A percentile compares a stretch with the other conserved stretches of the same genome.
phyloP scores from a whole-genome alignment of 2,797 vertebrate genomes.

The Cheirogaleus major region DNA sequence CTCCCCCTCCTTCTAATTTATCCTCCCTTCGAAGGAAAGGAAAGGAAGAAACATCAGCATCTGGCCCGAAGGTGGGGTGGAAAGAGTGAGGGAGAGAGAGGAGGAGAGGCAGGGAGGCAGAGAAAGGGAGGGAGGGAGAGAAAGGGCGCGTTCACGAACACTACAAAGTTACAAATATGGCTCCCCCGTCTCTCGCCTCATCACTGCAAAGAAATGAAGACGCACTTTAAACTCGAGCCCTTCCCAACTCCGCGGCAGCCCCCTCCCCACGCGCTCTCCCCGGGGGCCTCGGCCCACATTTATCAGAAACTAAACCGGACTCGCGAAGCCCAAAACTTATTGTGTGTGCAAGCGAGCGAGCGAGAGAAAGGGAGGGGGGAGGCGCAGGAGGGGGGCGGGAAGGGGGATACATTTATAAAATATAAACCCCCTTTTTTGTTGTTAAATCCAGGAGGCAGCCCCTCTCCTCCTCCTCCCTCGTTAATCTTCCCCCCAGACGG shows the following conservation, averaged over 20 bases:
- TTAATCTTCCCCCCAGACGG: slow-evolving; percentile 64
- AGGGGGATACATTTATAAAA: slow-evolving; percentile 68
- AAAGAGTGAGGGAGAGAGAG: slow-evolving; percentile 85
- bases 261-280: slow-evolving; percentile 75
- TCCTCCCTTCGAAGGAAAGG: slow-evolving; percentile 47
- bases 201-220: slow-evolving; percentile 86
- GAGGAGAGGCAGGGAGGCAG: slow-evolving; percentile 83
- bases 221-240: slow-evolving; percentile 85
- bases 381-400: slow-evolving; percentile 57
- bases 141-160: slow-evolving; percentile 91
- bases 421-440: slow-evolving; percentile 63
- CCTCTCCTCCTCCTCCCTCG: slow-evolving; percentile 54
- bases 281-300: slow-evolving; percentile 79
- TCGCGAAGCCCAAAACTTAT: slow-evolving; percentile 80
- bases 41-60: slow-evolving; percentile 76
- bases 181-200: slow-evolving; percentile 88
- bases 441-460: slow-evolving; percentile 70
- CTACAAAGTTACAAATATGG: slow-evolving; percentile 98
- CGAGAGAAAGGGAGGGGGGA: slow-evolving; percentile 59
- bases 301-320: slow-evolving; percentile 83
- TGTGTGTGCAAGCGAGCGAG: slow-evolving; percentile 64
- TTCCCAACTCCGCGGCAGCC: slow-evolving; percentile 78
- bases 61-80: slow-evolving; percentile 82
- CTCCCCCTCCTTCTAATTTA: slow-evolving; percentile 45
- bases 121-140: slow-evolving; percentile 87